A percentile compares a stretch with the other conserved stretches of the same genome.
phyloP scores from a whole-genome alignment of 2,888 invertebrate species.

The Rhogogaster chlorosoma region DNA sequence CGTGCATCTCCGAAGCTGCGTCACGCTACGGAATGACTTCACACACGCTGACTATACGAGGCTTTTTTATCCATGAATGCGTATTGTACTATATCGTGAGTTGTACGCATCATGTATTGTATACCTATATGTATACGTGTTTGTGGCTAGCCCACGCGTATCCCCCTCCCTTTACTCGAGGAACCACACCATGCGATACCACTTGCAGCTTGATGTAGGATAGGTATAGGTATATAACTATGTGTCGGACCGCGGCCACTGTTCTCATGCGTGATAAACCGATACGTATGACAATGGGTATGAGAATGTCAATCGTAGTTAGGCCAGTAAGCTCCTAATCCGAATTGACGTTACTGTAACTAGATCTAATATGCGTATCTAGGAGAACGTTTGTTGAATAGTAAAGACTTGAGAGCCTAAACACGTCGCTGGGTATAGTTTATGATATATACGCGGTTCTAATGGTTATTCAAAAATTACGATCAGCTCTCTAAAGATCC shows the following conservation, averaged over 20 bases:
- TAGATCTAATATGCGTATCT: background rate
- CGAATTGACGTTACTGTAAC: slow-evolving; percentile 25
- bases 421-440: background rate
- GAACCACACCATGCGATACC: slow-evolving; percentile 7
- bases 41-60: background rate
- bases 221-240: background rate
- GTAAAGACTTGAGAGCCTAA: background rate
- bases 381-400: slow-evolving; percentile 8
- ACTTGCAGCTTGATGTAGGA: background rate
- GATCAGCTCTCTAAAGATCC: background rate
- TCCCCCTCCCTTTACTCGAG: background rate
- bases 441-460: too few relatives aligned
- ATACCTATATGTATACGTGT: background rate
- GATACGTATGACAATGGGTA: slow-evolving; percentile 28
- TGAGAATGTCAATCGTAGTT: slow-evolving; percentile 33
- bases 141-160: background rate
- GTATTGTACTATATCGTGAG: background rate
- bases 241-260: background rate
- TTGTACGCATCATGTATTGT: slow-evolving; percentile 11
- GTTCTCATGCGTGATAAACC: background rate
- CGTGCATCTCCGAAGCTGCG: slow-evolving; percentile 40
- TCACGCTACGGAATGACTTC: slow-evolving; percentile 17
- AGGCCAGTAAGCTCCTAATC: slow-evolving; percentile 15
- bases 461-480: background rate
- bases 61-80: background rate